Base-by-base conservation (phyloP, 2,888 invertebrate genomes). In the Drosophila pseudotalamancana region DNA sequence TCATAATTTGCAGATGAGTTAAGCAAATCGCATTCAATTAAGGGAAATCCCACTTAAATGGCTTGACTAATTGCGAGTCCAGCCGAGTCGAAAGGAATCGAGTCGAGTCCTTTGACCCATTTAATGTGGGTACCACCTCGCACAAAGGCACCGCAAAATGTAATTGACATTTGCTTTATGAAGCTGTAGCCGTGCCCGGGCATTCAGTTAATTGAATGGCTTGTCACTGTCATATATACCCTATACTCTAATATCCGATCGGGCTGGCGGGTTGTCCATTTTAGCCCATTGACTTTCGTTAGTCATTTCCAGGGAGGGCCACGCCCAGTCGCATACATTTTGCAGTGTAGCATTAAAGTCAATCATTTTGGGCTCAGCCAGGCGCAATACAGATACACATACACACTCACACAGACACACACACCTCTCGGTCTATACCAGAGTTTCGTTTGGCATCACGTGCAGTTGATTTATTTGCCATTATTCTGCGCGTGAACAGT, bases 151-250 rank as follows among this genome's bases (percentile, higher is more conserved):
- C 8, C 35, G 40, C 48, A 19, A 46, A 51, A 53, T 73, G 74
- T 68, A 79, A 56, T 64, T 76, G 83, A 67, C 68, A 57, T 69
- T 79, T 64, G 62, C 66, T 65, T 53, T 65, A 60, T 77, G 45
- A 37, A 18, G 27, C 49, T 32, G 35, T 21, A 35, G 43, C 56
- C 54, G 45, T n/a, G n/a, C n/a, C n/a, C n/a, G 43, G 56, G n/a
- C 57, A 79, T 77, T 67, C 42, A 80, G 71, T 78, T 80, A 78
- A 81, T 80, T 84, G 75, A 80, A 81, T 72, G 75, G 57, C 60
- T 65, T 35, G 50, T 43, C 64, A 62, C 34, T 34, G 8, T 8
- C 16, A 34, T 3, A n/a, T 16, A 32, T 48, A 48, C 23, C 12
- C 31, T 14, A 4, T 6, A 27, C 3, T 23, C 34, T 8, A 5